These are phyloP conservation scores for Phylloscopus trochiloides DNA, from an alignment of 2,113 vertebrate species.

Conservation along the genomic window DNA sequence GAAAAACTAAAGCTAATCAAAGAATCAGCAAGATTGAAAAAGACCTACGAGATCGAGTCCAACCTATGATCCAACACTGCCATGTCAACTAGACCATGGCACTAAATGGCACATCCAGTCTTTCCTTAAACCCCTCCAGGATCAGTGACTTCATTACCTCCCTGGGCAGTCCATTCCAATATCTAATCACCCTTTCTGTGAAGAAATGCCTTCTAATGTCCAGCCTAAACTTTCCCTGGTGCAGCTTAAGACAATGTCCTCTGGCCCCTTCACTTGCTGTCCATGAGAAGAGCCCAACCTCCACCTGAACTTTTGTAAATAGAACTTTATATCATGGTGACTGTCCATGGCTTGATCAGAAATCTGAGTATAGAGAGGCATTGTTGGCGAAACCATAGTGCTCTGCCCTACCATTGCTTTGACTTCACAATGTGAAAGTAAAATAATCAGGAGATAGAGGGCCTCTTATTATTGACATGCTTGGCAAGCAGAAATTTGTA, in stretches of 20 bases:
- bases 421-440: background rate
- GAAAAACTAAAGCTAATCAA: background rate
- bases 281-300: background rate
- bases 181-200: background rate
- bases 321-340: background rate
- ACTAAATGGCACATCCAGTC: background rate
- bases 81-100: background rate
- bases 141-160: background rate
- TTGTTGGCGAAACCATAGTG: background rate
- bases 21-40: background rate
- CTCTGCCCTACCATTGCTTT: background rate
- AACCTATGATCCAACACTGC: background rate
- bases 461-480: background rate
- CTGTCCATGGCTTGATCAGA: background rate
- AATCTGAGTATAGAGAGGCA: background rate
- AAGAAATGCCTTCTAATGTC: background rate
- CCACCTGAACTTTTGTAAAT: background rate
- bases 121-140: background rate
- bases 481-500: background rate
- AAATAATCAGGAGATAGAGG: background rate
- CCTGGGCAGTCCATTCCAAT: background rate
- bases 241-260: background rate
- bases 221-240: background rate
- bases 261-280: background rate
- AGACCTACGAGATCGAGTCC: rapidly evolving